phyloP scores from a whole-genome alignment of 2,888 invertebrate genomes.

The Ryuthela nishihirai region DNA sequence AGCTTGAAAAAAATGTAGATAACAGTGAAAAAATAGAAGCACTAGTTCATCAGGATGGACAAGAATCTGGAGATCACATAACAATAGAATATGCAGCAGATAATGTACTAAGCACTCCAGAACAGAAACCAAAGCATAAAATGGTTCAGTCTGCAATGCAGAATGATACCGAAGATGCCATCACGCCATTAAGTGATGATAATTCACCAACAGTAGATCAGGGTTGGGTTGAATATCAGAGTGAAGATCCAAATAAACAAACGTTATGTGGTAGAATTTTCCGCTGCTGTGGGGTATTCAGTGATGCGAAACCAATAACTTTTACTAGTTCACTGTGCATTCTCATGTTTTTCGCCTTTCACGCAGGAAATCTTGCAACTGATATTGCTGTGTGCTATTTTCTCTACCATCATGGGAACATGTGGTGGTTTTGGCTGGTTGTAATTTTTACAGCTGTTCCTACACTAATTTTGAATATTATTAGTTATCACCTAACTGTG shows the following conservation, averaged over 20 bases:
- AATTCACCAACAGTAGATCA: constrained; percentile 13
- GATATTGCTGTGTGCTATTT: constrained; percentile 21
- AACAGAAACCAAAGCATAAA: constrained; percentile 5
- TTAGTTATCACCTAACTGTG: constrained; percentile 27
- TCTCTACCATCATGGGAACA: constrained; percentile 21
- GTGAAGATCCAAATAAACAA: constrained; percentile 7
- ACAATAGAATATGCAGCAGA: background rate
- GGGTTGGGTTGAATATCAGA: constrained; percentile 14
- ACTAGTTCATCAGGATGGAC: constrained; percentile 26
- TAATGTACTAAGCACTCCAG: constrained; percentile 7
- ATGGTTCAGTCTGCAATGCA: constrained; percentile 7
- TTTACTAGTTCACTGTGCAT: constrained; percentile 11
- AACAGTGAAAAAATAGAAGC: constrained; percentile 27
- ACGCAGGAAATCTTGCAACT: constrained; percentile 16
- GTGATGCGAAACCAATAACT: constrained; percentile 16
- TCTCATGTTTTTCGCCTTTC: constrained; percentile 13
- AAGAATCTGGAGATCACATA: constrained; percentile 12
- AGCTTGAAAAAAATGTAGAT: constrained; percentile 3
- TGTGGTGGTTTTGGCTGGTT: constrained; percentile 23
- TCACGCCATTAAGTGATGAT: constrained; percentile 31
- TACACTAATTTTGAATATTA: constrained; percentile 22
- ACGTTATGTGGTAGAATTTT: constrained; percentile 9
- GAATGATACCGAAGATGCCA: constrained; percentile 26
- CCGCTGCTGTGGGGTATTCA: constrained; percentile 22
- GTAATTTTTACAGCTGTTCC: constrained; percentile 23